Evolutionary conservation across 92 coral and sea anemone species (phyloP).

Genomic region (Galaxea fascicularis): DNA sequence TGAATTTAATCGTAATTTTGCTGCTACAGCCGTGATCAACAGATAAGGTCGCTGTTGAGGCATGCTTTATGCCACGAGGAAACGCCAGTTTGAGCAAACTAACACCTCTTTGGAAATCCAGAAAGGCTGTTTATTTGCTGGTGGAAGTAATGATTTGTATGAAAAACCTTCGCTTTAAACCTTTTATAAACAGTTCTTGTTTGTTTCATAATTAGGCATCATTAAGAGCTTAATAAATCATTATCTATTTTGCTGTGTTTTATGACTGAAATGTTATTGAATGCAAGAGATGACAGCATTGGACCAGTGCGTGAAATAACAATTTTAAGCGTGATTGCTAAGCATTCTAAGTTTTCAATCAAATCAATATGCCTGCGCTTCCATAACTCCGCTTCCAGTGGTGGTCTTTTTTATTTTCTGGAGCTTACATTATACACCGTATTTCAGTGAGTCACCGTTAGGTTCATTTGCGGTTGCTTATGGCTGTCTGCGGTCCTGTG

Average conservation of each 20-base stretch:
- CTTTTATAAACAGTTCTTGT: slow-evolving; percentile 32
- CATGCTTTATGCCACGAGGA: slow-evolving; percentile 1
- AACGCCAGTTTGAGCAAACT: background rate
- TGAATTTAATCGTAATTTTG: slow-evolving; percentile 1
- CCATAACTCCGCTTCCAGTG: background rate
- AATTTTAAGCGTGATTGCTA: background rate
- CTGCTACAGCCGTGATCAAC: background rate
- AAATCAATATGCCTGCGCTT: background rate
- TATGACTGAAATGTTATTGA: slow-evolving; percentile 33
- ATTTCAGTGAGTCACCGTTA: background rate
- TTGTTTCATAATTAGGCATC: slow-evolving; percentile 33
- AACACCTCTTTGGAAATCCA: background rate
- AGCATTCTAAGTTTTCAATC: background rate
- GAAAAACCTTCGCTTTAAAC: slow-evolving; percentile 4
- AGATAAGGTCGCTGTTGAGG: background rate
- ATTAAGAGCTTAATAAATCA: slow-evolving; percentile 48
- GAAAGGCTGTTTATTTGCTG: background rate
- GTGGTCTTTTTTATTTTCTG: too few relatives aligned
- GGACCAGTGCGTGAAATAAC: background rate
- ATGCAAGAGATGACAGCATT: slow-evolving; percentile 29
- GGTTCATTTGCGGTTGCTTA: background rate
- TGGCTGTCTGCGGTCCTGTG: background rate
- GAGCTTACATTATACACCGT: background rate
- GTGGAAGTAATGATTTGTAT: slow-evolving; percentile 10
- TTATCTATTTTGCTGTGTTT: slow-evolving; percentile 27